Conservation (phyloP, 2,888 invertebrate species). For the Tiphia femorata region DNA sequence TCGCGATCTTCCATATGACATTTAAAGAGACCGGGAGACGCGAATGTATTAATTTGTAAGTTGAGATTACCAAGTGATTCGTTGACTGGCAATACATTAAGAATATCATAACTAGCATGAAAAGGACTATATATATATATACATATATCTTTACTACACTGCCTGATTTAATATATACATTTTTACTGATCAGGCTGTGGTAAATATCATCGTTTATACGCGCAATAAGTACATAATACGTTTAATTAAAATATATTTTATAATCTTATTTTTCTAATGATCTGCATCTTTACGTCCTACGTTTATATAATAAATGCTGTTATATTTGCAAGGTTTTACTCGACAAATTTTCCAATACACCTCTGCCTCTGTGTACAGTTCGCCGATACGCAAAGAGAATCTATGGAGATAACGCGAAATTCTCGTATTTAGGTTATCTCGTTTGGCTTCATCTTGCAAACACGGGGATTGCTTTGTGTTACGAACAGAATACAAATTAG, state of each 20-base stretch:
- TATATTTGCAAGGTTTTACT: slow-evolving; percentile 51
- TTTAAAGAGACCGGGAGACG: too few species aligned
- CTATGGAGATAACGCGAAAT: too few species aligned
- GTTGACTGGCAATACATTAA: background rate
- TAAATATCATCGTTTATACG: slow-evolving; percentile 34
- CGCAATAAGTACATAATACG: slow-evolving; percentile 37
- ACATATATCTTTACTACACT: background rate
- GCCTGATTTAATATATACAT: slow-evolving; percentile 2
- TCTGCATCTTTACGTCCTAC: slow-evolving; percentile 44
- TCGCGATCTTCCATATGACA: too few species aligned
- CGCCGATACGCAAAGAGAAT: too few species aligned
- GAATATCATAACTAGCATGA: background rate
- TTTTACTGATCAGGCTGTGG: slow-evolving; percentile 3
- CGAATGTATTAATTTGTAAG: too few species aligned
- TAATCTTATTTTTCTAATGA: slow-evolving; percentile 60
- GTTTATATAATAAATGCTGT: slow-evolving; percentile 55
- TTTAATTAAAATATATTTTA: slow-evolving; percentile 48
- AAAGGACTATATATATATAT: background rate
- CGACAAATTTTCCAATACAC: too few species aligned
- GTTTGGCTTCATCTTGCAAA: slow-evolving; percentile 41
- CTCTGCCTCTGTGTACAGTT: too few species aligned
- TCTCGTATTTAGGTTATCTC: too few species aligned
- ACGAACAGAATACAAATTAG: slow-evolving; percentile 45
- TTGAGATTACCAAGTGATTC: background rate
- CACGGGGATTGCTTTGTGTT: slow-evolving; percentile 38